Evolutionary conservation across 2,797 vertebrate species (phyloP), one percentile per base, ranked within the genome.

Genomic region (Sebastes miniatus): DNA sequence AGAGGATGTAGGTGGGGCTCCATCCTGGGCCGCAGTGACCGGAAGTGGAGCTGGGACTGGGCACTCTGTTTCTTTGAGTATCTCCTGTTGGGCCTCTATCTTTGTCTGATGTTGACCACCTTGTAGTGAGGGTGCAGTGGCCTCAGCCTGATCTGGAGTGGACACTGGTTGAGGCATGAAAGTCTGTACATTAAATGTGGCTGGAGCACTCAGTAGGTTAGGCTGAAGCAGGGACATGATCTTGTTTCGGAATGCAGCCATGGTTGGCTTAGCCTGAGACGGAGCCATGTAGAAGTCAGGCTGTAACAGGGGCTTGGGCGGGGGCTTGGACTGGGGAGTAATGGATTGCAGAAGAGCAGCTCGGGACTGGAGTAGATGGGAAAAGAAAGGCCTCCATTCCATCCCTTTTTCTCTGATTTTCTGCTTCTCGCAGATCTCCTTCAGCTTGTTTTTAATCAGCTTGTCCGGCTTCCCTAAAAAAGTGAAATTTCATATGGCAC

Each of bases 401-500:
- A 25, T 66, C 0, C 12, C 62, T 66, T 54, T 83, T 31, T 87
- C 89, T 39, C 52, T 56, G 1, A 10, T 14, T 39, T 90, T 91
- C 64, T 94, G 87, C 58, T 18, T 84, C 18, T 89, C 58, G 27
- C 58, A 90, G 56, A 93, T 80, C 2, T 89, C 71, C 2, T 24
- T 57, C 73, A 94, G 73, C 56, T 91, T 89, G 27, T 18, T 13
- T 69, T 79, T 69, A 12, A 92, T 88, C 58, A 58, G 4, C 5
- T 2, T n/a, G 27, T 86, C 81, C 0, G 90, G n/a, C 66, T 86
- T 93, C 0, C 91, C 95, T 95, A 24, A 77, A 85, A 31, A 74
- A 2, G 18, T 1, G 16, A n/a, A 6, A 76, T 34, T 62, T 54
- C n/a, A 71, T 2, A 62, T 1, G 12, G n/a, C 6, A 24, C 4